Conservation (phyloP, 2,113 vertebrate species). For the Brachyhypopomus gauderio region DNA sequence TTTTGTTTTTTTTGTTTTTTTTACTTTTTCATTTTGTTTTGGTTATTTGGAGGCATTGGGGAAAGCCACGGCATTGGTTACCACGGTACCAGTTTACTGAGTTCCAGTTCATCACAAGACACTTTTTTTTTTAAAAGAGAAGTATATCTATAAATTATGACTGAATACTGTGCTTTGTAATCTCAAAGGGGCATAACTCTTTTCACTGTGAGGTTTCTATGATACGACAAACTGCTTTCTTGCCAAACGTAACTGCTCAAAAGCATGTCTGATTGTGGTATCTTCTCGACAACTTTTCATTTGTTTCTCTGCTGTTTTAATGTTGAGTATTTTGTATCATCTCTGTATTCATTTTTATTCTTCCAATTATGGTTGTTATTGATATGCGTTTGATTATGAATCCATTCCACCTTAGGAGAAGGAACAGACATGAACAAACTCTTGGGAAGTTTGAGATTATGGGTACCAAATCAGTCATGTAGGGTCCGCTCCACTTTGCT, state of each 20-base stretch:
- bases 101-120: slow-evolving; percentile 59
- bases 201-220: slow-evolving; percentile 84
- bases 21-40: background rate
- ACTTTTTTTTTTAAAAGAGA: slow-evolving; percentile 65
- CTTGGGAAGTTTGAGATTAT: slow-evolving; percentile 66
- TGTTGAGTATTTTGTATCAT: slow-evolving; percentile 75
- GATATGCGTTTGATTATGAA: slow-evolving; percentile 72
- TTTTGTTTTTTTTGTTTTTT: background rate
- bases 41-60: slow-evolving; percentile 53
- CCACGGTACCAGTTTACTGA: slow-evolving; percentile 62
- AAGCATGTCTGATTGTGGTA: slow-evolving; percentile 78
- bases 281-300: slow-evolving; percentile 62
- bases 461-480: slow-evolving; percentile 67
- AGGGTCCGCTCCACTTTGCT: slow-evolving; percentile 52
- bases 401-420: slow-evolving; percentile 72
- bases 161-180: slow-evolving; percentile 83
- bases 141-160: slow-evolving; percentile 73
- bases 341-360: slow-evolving; percentile 73
- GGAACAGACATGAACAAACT: slow-evolving; percentile 69
- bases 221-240: slow-evolving; percentile 79
- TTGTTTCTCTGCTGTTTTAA: slow-evolving; percentile 64
- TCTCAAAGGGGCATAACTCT: slow-evolving; percentile 80
- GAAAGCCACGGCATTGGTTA: slow-evolving; percentile 56
- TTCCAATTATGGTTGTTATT: slow-evolving; percentile 74
- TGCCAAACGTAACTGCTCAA: slow-evolving; percentile 79